Base-by-base conservation (phyloP, 2,797 vertebrate genomes). In the Heliangelus exortis region DNA sequence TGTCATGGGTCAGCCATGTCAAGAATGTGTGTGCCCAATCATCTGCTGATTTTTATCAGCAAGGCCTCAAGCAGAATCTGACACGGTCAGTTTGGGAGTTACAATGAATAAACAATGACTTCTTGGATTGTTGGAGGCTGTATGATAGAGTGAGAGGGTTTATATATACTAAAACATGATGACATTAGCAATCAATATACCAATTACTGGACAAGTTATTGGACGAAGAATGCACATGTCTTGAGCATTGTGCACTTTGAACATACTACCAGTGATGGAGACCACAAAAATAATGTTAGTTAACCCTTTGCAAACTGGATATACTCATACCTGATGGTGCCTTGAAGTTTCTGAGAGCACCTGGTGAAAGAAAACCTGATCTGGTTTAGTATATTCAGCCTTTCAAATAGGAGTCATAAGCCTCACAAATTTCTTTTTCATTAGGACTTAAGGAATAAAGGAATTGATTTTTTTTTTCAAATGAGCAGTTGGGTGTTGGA, bases 21-120 rank as follows among this genome's bases (percentile, higher is more conserved):
- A 99, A 99, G 99, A 99, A 99, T 99, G 99, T 99, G 98, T 99
- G 98, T 97, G 97, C 98, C 99, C 99, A 99, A 99, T 99, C 99
- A 99, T 99, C 99, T 98, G 96, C 98, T 99, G 99, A 99, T 99
- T 98, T 98, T 99, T 99, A 99, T 99, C 99, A 98, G 98, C 93
- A 95, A 96, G 97, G 98, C 98, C 98, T 98, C 98, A 97, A 99
- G 99, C 98, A 98, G 98, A 98, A 98, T 98, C 98, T 98, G 98
- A 98, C 98, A 99, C 98, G 98, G 98, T 98, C 98, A 98, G 98
- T 99, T 98, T 98, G 98, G 98, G 98, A 98, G 98, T 98, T 97
- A 98, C 98, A 98, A 99, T 99, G 99, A 99, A 99, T 99, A 99
- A 99, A 99, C 99, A 99, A 99, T 98, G 98, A 97, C 97, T 98